A percentile compares a stretch with the other conserved stretches of the same genome.
Conservation (phyloP, 2,797 vertebrate genomes). For the Rhodeus uyekii region DNA sequence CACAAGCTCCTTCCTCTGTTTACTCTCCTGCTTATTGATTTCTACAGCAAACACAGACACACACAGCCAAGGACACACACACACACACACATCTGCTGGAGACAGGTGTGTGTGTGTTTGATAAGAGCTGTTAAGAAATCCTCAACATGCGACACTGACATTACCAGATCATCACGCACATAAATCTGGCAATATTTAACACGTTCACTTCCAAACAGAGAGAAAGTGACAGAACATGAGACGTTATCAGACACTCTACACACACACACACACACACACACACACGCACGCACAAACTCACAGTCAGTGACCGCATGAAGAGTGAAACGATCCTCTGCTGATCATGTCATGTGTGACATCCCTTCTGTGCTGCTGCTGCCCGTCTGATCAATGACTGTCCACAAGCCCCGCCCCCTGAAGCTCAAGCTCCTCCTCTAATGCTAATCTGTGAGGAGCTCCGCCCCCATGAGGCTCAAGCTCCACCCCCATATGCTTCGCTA, state of each 20-base stretch:
- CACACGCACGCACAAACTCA: background rate
- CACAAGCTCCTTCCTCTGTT: slow-evolving; percentile 3
- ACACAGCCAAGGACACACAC: slow-evolving; percentile 1
- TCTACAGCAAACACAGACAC: slow-evolving; percentile 5
- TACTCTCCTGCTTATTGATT: slow-evolving; percentile 33
- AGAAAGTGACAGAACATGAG: background rate
- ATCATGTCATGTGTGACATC: background rate
- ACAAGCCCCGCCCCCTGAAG: background rate
- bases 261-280: background rate
- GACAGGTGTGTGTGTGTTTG: background rate
- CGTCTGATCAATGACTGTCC: background rate
- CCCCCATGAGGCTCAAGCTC: background rate
- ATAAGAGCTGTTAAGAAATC: background rate
- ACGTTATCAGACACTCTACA: background rate
- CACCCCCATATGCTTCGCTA: background rate
- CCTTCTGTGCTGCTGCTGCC: background rate
- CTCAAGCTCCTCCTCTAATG: background rate
- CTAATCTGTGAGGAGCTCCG: background rate
- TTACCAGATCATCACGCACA: background rate
- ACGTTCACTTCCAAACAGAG: background rate
- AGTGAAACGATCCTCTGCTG: background rate
- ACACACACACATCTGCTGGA: slow-evolving; percentile 14
- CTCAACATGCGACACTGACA: background rate
- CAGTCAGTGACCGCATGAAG: background rate
- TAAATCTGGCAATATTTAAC: background rate